Evolutionary conservation across 2,888 invertebrate species (phyloP), one percentile per base, ranked within the genome.

Genomic region (Eilema caniola): DNA sequence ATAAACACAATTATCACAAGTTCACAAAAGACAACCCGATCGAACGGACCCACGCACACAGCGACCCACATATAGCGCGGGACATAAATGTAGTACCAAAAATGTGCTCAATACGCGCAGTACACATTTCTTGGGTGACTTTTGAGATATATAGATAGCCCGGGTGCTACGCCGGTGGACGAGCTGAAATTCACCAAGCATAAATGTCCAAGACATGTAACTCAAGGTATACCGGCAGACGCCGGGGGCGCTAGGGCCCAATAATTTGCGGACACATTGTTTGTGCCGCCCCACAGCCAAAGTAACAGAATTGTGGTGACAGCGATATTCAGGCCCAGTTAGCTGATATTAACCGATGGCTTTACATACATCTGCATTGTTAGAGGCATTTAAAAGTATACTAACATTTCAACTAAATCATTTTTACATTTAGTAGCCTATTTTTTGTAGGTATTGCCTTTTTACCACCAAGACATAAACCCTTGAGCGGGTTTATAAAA

Each of bases 181-280:
- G n/a, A n/a, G n/a, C n/a, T n/a, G n/a, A n/a, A n/a, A n/a, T n/a
- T n/a, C n/a, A n/a, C n/a, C n/a, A n/a, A n/a, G n/a, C n/a, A n/a
- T n/a, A n/a, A n/a, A n/a, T n/a, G n/a, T n/a, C n/a, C n/a, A n/a
- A n/a, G n/a, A n/a, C n/a, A n/a, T n/a, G n/a, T n/a, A n/a, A n/a
- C n/a, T n/a, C n/a, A n/a, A n/a, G n/a, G n/a, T n/a, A 12, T 12
- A 11, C 33, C 16, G 28, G 25, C 33, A 41, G 3, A 41, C 41
- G 4, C 25, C 47, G 14, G 60, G 65, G 24, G n/a, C 41, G 62
- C 23, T 3, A 8, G 25, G 53, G 11, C 16, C 69, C 65, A 61
- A 61, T 65, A 65, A 56, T 24, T 69, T 59, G 61, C 41, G 65
- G 47, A 65, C 69, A 69, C 65, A 25, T 61, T 37, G 61, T 31